A percentile compares a stretch with the other conserved stretches of the same genome.
phyloP scores from a whole-genome alignment of 1,140 invertebrate genomes.

The Lepidurus couesii region DNA sequence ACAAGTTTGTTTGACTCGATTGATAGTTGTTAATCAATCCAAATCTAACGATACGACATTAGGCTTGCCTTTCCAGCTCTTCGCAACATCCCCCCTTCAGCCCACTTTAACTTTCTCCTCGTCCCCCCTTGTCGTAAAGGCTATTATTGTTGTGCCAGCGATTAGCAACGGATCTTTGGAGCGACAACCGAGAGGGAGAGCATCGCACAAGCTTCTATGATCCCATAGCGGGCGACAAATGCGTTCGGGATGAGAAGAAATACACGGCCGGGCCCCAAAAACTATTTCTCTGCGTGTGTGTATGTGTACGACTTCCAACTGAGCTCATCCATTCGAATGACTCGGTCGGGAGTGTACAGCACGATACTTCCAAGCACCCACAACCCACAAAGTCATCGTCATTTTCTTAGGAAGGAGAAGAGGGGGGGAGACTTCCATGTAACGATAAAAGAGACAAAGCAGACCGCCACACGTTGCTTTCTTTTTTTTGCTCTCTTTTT shows the following conservation, averaged over 20 bases:
- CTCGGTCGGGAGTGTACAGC: neutral
- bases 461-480: constrained; percentile 17
- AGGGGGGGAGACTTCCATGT: neutral
- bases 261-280: neutral
- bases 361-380: neutral
- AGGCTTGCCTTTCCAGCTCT: no score
- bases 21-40: neutral
- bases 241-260: neutral
- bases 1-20: neutral
- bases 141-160: constrained; percentile 5
- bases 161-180: constrained; percentile 17
- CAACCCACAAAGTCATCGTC: neutral
- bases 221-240: neutral
- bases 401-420: neutral
- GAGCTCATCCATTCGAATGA: constrained; percentile 21
- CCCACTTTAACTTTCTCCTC: neutral
- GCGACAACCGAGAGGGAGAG: no score
- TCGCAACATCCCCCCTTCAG: no score
- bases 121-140: neutral
- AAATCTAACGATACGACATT: neutral
- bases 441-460: constrained; percentile 22
- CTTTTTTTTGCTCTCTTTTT: neutral
- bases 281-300: neutral
- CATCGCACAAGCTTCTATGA: neutral
- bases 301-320: constrained; percentile 13